Evolutionary conservation across 2,113 vertebrate genomes (phyloP).

Genomic region (Amphilophus citrinellus): DNA sequence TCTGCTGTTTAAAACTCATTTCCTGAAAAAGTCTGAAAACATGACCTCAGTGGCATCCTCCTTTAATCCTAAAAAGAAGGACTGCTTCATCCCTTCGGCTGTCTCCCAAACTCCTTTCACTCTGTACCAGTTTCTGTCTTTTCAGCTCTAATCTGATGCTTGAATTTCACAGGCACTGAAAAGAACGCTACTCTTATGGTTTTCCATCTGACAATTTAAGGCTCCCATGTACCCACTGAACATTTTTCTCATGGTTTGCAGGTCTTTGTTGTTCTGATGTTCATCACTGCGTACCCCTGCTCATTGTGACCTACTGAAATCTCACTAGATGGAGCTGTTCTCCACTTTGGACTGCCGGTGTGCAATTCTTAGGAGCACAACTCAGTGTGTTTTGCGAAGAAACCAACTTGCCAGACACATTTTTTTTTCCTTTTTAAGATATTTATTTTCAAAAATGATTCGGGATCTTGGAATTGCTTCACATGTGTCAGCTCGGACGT

Average conservation of each 20-base stretch:
- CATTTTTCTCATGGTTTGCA: not conserved
- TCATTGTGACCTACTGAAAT: not conserved
- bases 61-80: not conserved
- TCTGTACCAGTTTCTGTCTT: not conserved
- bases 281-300: not conserved
- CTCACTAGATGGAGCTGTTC: slow-evolving; percentile 59
- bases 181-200: not conserved
- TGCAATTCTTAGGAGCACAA: not conserved
- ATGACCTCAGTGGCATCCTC: not conserved
- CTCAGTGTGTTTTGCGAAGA: not conserved
- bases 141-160: not conserved
- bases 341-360: not conserved
- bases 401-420: not conserved
- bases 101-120: not conserved
- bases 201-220: not conserved
- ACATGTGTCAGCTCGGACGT: slow-evolving; percentile 58
- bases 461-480: slow-evolving; percentile 80
- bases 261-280: not conserved
- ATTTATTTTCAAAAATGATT: slow-evolving; percentile 97
- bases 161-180: not conserved
- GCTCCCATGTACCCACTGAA: too few species aligned
- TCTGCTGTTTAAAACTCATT: not conserved
- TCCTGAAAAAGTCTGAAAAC: not conserved
- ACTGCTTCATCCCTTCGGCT: not conserved
- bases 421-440: slow-evolving; percentile 48